A percentile compares a stretch with the other conserved stretches of the same genome.
Conservation (phyloP, 2,888 invertebrate genomes). For the Pammene aurita region DNA sequence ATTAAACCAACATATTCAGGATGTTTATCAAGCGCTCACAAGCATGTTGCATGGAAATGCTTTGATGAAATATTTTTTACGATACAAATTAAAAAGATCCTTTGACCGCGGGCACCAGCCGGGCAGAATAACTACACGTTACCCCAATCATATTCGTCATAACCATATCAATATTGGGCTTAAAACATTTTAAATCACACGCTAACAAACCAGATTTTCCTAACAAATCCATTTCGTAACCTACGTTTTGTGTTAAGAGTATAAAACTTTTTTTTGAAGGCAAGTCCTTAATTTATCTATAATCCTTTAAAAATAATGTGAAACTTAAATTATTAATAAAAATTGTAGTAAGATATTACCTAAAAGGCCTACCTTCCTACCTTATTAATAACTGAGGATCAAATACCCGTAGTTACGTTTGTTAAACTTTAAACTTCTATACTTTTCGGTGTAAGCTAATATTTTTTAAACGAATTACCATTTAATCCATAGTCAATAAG, state of each 20-base stretch:
- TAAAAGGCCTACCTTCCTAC: too few species aligned
- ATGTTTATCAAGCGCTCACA: conserved; percentile 8
- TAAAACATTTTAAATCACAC: too few species aligned
- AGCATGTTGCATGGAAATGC: conserved; percentile 14
- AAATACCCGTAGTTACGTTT: not conserved
- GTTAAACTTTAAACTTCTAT: not conserved
- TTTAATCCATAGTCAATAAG: conserved; percentile 19
- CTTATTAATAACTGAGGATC: too few species aligned
- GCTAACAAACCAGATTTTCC: too few species aligned
- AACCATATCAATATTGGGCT: conserved; percentile 6
- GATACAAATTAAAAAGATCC: conserved; percentile 33
- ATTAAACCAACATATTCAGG: too few species aligned
- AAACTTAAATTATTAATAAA: too few species aligned
- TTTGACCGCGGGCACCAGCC: conserved; percentile 30
- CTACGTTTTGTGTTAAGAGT: too few species aligned
- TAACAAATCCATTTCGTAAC: too few species aligned
- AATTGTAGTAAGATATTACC: too few species aligned
- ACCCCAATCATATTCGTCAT: conserved; percentile 12
- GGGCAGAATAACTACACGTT: conserved; percentile 9
- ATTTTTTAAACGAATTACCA: conserved; percentile 6
- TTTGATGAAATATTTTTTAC: conserved; percentile 33
- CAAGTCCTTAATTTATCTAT: too few species aligned
- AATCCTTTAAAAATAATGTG: too few species aligned
- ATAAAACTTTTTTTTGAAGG: too few species aligned
- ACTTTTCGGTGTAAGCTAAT: not conserved